phyloP scores from a whole-genome alignment of 2,888 invertebrate genomes.

The Micoletzkya japonica region DNA sequence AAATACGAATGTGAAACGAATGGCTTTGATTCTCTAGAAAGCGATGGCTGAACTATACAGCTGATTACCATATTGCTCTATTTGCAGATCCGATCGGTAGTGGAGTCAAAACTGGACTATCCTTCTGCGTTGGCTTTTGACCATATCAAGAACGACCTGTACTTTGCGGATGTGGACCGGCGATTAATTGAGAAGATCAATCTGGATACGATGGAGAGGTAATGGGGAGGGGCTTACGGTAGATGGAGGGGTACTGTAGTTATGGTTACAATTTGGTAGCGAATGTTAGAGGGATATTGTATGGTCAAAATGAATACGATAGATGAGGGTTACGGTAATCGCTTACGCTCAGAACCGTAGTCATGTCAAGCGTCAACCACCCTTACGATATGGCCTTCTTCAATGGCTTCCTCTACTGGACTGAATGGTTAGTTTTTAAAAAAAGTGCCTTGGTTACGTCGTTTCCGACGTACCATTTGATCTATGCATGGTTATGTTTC shows the following conservation, averaged over 20 bases:
- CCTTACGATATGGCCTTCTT: slow-evolving; percentile 45
- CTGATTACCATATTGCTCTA: background rate
- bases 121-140: slow-evolving; percentile 47
- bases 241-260: background rate
- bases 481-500: too few relatives aligned
- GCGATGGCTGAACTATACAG: too few relatives aligned
- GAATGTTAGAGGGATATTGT: background rate
- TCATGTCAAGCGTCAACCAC: slow-evolving; percentile 37
- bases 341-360: slow-evolving; percentile 9
- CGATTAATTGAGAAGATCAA: slow-evolving; percentile 47
- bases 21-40: too few relatives aligned
- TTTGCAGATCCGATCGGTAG: slow-evolving; percentile 35
- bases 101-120: slow-evolving; percentile 41
- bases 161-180: slow-evolving; percentile 41
- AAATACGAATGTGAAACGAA: too few relatives aligned
- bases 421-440: slow-evolving; percentile 38
- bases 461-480: too few relatives aligned
- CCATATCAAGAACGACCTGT: slow-evolving; percentile 41
- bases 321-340: background rate
- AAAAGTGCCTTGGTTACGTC: too few relatives aligned
- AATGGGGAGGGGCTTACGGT: slow-evolving; percentile 4
- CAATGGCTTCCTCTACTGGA: slow-evolving; percentile 45
- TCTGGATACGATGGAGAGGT: slow-evolving; percentile 37
- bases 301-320: background rate
- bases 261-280: too few relatives aligned